Conservation (phyloP, 1,140 invertebrate species). For the Oryctes rhinoceros region DNA sequence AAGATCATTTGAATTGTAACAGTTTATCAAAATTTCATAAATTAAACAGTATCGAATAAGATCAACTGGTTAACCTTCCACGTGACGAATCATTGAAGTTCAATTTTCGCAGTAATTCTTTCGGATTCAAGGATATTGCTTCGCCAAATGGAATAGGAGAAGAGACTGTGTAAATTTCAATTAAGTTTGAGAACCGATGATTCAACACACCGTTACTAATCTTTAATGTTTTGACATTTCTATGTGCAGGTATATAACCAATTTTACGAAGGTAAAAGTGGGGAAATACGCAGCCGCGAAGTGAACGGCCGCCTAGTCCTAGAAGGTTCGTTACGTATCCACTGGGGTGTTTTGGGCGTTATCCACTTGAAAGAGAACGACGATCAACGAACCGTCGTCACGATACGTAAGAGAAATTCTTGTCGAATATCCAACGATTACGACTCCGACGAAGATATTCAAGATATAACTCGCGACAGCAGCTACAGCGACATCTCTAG, state of each 20-base stretch:
- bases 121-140: too few species aligned
- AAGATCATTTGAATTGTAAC: too few species aligned
- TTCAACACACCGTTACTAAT: too few species aligned
- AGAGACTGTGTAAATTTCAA: too few species aligned
- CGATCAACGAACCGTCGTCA: constrained; percentile 79
- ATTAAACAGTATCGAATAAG: too few species aligned
- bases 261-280: constrained; percentile 81
- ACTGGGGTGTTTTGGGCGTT: constrained; percentile 85
- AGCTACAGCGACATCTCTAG: constrained; percentile 57
- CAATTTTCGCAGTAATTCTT: too few species aligned
- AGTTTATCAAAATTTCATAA: too few species aligned
- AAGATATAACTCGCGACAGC: constrained; percentile 57
- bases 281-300: constrained; percentile 77
- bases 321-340: constrained; percentile 81
- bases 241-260: constrained; percentile 70
- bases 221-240: too few species aligned
- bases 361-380: constrained; percentile 90
- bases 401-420: constrained; percentile 75
- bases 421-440: constrained; percentile 62
- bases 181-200: too few species aligned
- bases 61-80: too few species aligned
- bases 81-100: too few species aligned
- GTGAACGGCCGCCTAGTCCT: constrained; percentile 82
- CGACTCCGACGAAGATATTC: constrained; percentile 58
- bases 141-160: too few species aligned